Base-by-base conservation (phyloP, 2,797 vertebrate genomes). In the Malacoraja senta region DNA sequence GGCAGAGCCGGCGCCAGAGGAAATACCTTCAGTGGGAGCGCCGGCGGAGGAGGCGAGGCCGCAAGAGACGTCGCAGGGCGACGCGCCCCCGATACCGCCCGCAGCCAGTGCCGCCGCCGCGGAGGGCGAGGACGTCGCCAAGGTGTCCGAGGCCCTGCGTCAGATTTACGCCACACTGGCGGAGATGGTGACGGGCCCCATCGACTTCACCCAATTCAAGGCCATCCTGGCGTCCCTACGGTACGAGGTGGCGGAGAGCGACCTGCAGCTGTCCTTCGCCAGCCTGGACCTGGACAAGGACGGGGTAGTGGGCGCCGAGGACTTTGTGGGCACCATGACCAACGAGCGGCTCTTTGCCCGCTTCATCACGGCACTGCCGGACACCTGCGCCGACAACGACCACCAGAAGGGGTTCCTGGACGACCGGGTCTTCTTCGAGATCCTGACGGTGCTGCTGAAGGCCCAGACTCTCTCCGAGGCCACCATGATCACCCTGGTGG, bases 391-490 rank as follows among this genome's bases (percentile, higher is more conserved):
- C 8, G 9, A 24, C 2, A 26, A 21, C 1, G 26, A 3, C 17
- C 17, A 13, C 19, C 88, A 91, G 63, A 91, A 91, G 88, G 88
- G 88, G 8, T 26, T 24, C 68, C 17, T 91, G 35, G 88, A 91
- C 32, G 3, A 91, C 35, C 8, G 32, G 8, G 24, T 91, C 15
- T 74, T 91, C 68, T 91, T 91, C 17, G 21, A 26, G 1, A 71
- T 91, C 1, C 68, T 91, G 4, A 15, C 68, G 21, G 8, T 3
- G 9, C 7, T 72, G 32, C 63, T 91, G 32, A 71, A 15, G 65
- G 24, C 32, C 8, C 68, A 91, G 68, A 1, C 10, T 0, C 32
- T 91, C 32, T 91, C 88, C 2, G 68, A 91, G 32, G 21, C 0
- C 8, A 12, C 68, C 2, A 53, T 21, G 9, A 0, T 38, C 0